Percentiles rank a stretch among this genome's conserved stretches.
Evolutionary conservation across 2,113 vertebrate genomes (phyloP).

Genomic region (Boulengeromyrus knoepffleri): DNA sequence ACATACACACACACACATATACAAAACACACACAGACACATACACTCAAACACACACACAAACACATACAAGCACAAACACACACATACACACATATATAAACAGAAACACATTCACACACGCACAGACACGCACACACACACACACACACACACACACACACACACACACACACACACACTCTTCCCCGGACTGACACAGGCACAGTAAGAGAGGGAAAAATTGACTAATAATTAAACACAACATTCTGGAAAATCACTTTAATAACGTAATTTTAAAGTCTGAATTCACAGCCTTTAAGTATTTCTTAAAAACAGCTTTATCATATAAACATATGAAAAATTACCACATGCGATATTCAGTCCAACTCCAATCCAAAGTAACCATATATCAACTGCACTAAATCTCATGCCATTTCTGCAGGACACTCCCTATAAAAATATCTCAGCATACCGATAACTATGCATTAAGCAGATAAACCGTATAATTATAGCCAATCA

Average conservation of each 20-base stretch:
- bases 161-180: not conserved
- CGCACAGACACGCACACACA: not conserved
- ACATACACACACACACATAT: not conserved
- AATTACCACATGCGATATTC: not conserved
- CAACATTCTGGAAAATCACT: not conserved
- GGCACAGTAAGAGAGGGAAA: not conserved
- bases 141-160: not conserved
- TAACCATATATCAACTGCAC: not conserved
- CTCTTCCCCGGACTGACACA: not conserved
- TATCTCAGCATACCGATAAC: not conserved
- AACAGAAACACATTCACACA: not conserved
- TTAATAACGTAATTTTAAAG: not conserved
- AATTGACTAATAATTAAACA: not conserved
- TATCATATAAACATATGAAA: not conserved
- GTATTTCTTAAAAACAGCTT: not conserved
- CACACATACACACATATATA: not conserved
- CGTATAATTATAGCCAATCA: not conserved
- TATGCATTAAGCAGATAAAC: not conserved
- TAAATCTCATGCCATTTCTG: not conserved
- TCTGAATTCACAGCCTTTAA: not conserved
- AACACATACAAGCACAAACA: not conserved
- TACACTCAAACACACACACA: not conserved
- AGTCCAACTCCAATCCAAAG: not conserved
- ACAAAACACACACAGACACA: not conserved
- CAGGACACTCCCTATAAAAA: not conserved